phyloP scores from a whole-genome alignment of 1,140 invertebrate species.

The Oscheius sp. region DNA sequence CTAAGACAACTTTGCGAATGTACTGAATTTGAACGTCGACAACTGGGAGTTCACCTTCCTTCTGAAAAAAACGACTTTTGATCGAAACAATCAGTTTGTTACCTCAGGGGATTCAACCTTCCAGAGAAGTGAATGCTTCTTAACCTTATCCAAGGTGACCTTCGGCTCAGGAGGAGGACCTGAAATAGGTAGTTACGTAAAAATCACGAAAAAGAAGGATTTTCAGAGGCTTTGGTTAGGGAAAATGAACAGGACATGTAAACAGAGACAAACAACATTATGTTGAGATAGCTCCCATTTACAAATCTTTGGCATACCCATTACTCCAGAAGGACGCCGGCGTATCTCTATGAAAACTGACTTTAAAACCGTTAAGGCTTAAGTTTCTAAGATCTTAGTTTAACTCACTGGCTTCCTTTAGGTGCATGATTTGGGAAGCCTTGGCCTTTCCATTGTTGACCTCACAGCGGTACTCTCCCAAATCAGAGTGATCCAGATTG shows the following conservation, averaged over 20 bases:
- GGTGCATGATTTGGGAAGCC: conserved; percentile 24
- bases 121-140: conserved; percentile 34
- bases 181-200: background rate
- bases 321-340: background rate
- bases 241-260: too few relatives aligned
- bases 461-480: conserved; percentile 37
- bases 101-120: conserved; percentile 20
- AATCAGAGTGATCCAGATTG: conserved; percentile 29
- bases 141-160: conserved; percentile 16
- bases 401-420: conserved; percentile 39
- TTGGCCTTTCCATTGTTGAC: conserved; percentile 43
- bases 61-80: background rate
- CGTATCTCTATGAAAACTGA: background rate
- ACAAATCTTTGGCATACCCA: too few relatives aligned
- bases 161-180: conserved; percentile 38
- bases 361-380: background rate
- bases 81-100: background rate
- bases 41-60: conserved; percentile 33
- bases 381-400: background rate
- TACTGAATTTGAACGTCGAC: conserved; percentile 30
- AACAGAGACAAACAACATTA: too few relatives aligned
- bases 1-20: conserved; percentile 20
- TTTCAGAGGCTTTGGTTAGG: too few relatives aligned
- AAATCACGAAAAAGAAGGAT: background rate
- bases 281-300: too few relatives aligned